phyloP scores from a whole-genome alignment of 2,797 vertebrate species.

The Eulemur coronatus region DNA sequence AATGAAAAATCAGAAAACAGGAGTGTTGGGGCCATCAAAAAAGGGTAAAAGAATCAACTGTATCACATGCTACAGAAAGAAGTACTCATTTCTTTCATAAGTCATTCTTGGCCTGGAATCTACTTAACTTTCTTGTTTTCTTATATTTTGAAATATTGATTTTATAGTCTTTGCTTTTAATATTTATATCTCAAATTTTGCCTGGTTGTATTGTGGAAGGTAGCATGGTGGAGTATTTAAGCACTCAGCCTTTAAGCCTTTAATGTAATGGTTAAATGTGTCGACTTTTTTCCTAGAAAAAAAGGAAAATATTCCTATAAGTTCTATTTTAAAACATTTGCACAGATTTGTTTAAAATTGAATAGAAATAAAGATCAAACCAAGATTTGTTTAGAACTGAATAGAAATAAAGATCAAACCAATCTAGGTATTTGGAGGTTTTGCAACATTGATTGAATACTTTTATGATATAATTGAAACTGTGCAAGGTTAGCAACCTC shows the following conservation, averaged over 20 bases:
- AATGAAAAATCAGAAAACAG: background rate
- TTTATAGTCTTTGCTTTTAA: background rate
- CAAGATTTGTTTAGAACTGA: background rate
- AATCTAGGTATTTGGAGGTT: background rate
- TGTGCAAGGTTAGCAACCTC: background rate
- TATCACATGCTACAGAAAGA: background rate
- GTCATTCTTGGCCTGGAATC: background rate
- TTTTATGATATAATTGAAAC: background rate
- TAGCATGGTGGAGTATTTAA: background rate
- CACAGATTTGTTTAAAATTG: background rate
- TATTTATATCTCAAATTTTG: constrained; percentile 10
- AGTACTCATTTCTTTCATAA: background rate
- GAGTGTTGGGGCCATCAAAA: background rate
- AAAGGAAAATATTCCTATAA: background rate
- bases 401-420: constrained; percentile 1
- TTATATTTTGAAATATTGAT: background rate
- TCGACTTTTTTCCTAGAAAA: background rate
- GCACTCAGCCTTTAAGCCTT: background rate
- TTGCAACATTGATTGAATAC: background rate
- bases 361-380: background rate
- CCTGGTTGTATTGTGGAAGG: background rate
- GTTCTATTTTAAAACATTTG: constrained; percentile 9
- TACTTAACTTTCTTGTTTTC: background rate
- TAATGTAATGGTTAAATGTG: background rate
- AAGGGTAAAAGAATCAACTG: background rate